These are phyloP conservation scores for Rutpela maculata DNA, from an alignment of 2,888 invertebrate genomes.

Conservation along the genomic window DNA sequence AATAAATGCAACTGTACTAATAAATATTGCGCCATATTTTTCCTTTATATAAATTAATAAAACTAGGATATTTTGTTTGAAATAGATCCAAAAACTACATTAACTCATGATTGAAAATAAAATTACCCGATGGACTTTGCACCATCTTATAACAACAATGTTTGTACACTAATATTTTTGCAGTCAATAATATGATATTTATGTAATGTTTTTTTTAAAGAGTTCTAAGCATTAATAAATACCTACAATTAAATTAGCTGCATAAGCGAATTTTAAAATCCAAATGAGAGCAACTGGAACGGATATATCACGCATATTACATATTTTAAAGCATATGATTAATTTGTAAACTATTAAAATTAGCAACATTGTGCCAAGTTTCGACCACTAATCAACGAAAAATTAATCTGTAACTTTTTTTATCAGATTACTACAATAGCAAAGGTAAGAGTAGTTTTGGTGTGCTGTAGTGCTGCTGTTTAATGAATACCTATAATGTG, in stretches of 20 bases:
- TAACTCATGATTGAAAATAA: neutral
- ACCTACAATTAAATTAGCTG: neutral
- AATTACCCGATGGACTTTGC: constrained; percentile 20
- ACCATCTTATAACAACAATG: neutral
- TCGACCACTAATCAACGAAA: no score
- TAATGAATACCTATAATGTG: neutral
- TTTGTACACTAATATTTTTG: constrained; percentile 4
- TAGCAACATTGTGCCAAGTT: no score
- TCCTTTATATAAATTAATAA: neutral
- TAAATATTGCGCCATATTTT: neutral
- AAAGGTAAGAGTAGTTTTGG: neutral
- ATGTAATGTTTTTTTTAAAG: constrained; percentile 4
- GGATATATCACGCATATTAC: neutral
- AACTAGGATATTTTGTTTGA: constrained; percentile 1
- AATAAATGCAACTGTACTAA: neutral
- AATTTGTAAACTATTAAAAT: no score
- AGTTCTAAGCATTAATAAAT: neutral
- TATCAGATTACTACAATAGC: no score
- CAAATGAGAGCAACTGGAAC: neutral
- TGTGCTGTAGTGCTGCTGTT: neutral
- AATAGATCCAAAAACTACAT: constrained; percentile 20
- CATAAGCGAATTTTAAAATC: neutral
- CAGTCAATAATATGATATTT: neutral
- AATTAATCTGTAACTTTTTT: no score
- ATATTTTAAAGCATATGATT: no score